Percentiles rank a stretch among this genome's conserved stretches.
Conservation (phyloP, 2,113 vertebrate species). For the Solenodon paradoxus region DNA sequence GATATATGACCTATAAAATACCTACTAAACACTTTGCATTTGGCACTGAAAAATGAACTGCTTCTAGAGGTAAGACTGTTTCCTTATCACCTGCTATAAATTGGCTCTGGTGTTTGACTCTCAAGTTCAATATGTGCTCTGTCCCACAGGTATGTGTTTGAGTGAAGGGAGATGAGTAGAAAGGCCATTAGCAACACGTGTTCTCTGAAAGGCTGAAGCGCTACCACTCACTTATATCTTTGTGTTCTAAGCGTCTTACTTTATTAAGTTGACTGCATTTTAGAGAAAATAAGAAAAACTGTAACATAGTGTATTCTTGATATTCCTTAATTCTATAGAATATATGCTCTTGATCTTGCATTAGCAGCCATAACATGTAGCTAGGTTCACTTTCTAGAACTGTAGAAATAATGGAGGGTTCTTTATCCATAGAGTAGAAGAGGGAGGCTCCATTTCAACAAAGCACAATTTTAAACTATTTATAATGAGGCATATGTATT, state of each 20-base stretch:
- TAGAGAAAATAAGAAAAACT: slow-evolving; percentile 54
- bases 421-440: not conserved
- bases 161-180: slow-evolving; percentile 34
- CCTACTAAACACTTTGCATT: slow-evolving; percentile 67
- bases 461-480: not conserved
- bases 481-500: not conserved
- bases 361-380: slow-evolving; percentile 52
- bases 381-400: slow-evolving; percentile 56
- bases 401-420: slow-evolving; percentile 30
- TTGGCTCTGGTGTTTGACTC: slow-evolving; percentile 54
- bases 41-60: slow-evolving; percentile 59
- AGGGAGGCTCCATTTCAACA: not conserved
- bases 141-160: slow-evolving; percentile 2
- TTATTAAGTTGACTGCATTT: slow-evolving; percentile 25
- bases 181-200: slow-evolving; percentile 45
- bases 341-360: slow-evolving; percentile 53
- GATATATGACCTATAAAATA: slow-evolving; percentile 61
- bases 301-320: not conserved
- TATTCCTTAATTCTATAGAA: slow-evolving; percentile 48
- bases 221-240: slow-evolving; percentile 41
- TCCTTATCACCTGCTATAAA: slow-evolving; percentile 68
- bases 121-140: slow-evolving; percentile 9
- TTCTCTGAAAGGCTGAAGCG: slow-evolving; percentile 51
- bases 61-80: slow-evolving; percentile 42
- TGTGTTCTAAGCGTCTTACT: slow-evolving; percentile 19